Base-by-base conservation (phyloP, 2,113 vertebrate species). In the Pangasianodon hypophthalmus region DNA sequence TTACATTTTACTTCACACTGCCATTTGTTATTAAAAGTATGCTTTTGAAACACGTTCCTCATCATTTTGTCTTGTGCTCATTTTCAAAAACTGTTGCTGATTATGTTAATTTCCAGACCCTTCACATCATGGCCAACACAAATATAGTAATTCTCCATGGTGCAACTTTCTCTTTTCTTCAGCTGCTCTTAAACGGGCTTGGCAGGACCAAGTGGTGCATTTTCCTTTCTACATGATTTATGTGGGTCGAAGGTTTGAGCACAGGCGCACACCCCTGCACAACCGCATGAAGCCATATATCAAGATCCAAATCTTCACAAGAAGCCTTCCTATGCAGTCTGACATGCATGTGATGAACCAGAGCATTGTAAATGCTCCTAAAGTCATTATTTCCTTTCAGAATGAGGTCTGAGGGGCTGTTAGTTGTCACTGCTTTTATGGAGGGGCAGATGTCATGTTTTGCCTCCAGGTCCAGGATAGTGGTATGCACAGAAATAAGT, bases 151-250 rank as follows among this genome's bases (percentile, higher is more conserved):
- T 48, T 86, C 84, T 84, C 84, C 60, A 80, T 56, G 21, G 54
- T 26, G 26, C 80, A 62, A 14, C 64, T 24, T 87, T 82, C 71
- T 41, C 37, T 86, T 88, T 84, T 85, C 69, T 62, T 82, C 71
- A 37, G 58, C 88, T 71, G 60, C 88, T 89, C 84, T 88, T 90
- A 90, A 87, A 85, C 83, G 67, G 85, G 41, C 77, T 90, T 37
- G 71, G 86, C 87, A 90, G 60, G 77, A 75, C 37, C 21, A 84
- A 93, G 90, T 75, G 89, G 71, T 85, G 37, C 73, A 52, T 88
- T 92, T 88, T 92, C 86, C 88, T 88, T 84, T 52, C 73, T 21
- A 0, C 32, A 32, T 91, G 91, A 93, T 90, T 92, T 87, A 91
- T 91, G 81, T 46, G 75, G 62, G 60, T 37, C 6, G 60, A 87